Base-by-base conservation (phyloP, 2,113 vertebrate species). In the Oryzias melastigma region DNA sequence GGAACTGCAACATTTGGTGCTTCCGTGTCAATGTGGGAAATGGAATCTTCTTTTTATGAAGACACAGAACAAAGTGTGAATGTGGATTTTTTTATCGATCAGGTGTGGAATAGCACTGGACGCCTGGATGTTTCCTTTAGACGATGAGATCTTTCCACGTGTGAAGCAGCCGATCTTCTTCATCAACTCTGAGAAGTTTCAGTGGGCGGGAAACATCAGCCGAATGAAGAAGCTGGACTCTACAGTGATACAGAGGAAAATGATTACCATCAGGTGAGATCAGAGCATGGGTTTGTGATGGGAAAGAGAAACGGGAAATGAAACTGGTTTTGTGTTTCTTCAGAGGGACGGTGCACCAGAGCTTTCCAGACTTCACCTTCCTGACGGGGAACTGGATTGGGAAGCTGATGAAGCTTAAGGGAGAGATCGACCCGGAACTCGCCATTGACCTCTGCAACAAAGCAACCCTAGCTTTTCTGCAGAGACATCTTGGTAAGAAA, bases 301-400 rank as follows among this genome's bases (percentile, higher is more conserved):
- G 12, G 5, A 14, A 27, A 35, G 20, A 3, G 6, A 35, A 35
- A 8, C 35, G 12, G 35, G 10, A 12, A 8, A 12, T 35, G 10
- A 35, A 35, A 35, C 12, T 12, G 35, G 35, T 35, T 29, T 29
- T 35, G 10, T 17, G 53, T 14, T 20, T 12, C 7, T 85, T 0
- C 75, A 99, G 97, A 79, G 96, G 96, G 0, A 86, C 95, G 0
- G 95, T 98, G 16, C 97, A 99, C 80, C 95, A 97, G 86, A 98
- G 95, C 72, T 98, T 98, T 85, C 93, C 91, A 17, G 97, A 99
- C 85, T 96, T 98, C 71, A 98, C 97, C 52, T 99, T 98, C 84
- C 85, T 92, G 47, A 93, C 93, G 0, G 87, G 94, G n/a, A 90
- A 89, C 71, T 84, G 93, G 53, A 71, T 96, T 27, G 97, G 95